phyloP scores from a whole-genome alignment of 1,140 invertebrate genomes.

The Callitettix versicolor region DNA sequence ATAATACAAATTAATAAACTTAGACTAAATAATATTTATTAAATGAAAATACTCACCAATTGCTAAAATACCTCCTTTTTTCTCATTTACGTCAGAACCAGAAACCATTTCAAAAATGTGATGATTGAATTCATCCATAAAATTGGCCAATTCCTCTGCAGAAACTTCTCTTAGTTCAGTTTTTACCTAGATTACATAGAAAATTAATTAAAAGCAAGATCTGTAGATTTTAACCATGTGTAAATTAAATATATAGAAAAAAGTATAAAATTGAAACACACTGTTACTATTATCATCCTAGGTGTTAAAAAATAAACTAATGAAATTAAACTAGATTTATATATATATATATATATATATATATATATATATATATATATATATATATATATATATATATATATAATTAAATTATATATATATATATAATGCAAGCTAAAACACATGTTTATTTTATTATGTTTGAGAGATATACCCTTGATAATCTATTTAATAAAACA shows the following conservation, averaged over 20 bases:
- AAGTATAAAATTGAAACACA: not conserved
- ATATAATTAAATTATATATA: too few species aligned
- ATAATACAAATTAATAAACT: not conserved
- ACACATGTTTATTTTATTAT: too few species aligned
- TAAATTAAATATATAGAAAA: too few species aligned
- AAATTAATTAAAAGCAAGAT: not conserved
- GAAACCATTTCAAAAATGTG: slow-evolving; percentile 95
- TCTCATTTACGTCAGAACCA: slow-evolving; percentile 83
- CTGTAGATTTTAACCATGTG: too few species aligned
- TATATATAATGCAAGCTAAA: too few species aligned
- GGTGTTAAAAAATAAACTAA: too few species aligned
- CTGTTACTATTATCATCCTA: not conserved
- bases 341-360: too few species aligned
- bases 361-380: too few species aligned
- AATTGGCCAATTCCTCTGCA: slow-evolving; percentile 78
- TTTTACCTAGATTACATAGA: slow-evolving; percentile 38
- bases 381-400: too few species aligned
- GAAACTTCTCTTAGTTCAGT: slow-evolving; percentile 85
- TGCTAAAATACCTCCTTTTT: slow-evolving; percentile 88
- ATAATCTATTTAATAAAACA: too few species aligned
- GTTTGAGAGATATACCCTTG: too few species aligned
- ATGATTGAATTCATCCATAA: slow-evolving; percentile 92
- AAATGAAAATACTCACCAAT: slow-evolving; percentile 53
- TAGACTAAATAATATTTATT: not conserved
- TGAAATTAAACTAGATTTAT: too few species aligned